These are phyloP conservation scores for Sialia sialis DNA, from an alignment of 2,113 vertebrate species.

Conservation along the genomic window DNA sequence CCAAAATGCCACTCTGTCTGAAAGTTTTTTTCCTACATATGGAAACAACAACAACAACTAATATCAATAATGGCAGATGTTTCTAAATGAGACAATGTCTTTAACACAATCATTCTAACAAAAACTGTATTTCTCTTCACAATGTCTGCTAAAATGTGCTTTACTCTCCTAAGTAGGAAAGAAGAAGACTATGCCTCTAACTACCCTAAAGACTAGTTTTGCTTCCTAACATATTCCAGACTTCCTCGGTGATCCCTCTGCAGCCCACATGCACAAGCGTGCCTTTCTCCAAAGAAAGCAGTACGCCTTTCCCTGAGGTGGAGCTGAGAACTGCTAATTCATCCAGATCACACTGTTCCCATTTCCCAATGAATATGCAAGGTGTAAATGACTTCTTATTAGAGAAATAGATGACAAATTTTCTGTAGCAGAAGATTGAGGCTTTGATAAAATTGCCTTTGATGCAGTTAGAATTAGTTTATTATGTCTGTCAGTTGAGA, in stretches of 20 bases:
- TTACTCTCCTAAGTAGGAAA: background rate
- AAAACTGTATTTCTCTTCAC: background rate
- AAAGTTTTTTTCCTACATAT: background rate
- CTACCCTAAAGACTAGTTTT: background rate
- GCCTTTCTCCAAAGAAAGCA: background rate
- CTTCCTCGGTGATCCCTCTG: background rate
- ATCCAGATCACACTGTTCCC: background rate
- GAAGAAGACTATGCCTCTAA: background rate
- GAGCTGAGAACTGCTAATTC: background rate
- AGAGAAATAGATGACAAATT: background rate
- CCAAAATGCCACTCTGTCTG: background rate
- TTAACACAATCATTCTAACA: background rate
- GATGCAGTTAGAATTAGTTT: background rate
- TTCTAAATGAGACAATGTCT: background rate
- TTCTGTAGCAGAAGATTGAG: background rate
- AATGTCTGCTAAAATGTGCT: background rate
- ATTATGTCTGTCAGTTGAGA: background rate
- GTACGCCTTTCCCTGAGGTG: background rate
- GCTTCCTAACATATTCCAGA: background rate
- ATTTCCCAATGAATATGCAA: background rate
- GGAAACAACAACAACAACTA: background rate
- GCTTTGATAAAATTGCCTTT: background rate
- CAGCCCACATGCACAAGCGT: background rate
- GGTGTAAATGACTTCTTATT: background rate
- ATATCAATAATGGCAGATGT: background rate